Conservation (phyloP, 2,888 invertebrate genomes). For the Beris chalybata region DNA sequence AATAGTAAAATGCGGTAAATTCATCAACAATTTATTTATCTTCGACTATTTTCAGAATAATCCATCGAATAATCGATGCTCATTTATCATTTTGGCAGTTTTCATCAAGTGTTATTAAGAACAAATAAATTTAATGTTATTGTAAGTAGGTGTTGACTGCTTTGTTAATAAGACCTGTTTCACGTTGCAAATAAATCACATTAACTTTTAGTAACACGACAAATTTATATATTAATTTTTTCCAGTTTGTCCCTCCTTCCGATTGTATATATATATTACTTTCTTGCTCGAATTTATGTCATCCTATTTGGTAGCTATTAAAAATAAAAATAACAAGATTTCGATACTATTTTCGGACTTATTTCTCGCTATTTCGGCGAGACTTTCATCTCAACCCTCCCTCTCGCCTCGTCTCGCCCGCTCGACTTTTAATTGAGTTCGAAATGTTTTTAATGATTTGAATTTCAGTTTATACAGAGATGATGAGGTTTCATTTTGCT, state of each 20-base stretch:
- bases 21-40: neutral
- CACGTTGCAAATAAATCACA: too few species aligned
- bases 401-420: neutral
- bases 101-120: too few species aligned
- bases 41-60: neutral
- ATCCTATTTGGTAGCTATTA: too few species aligned
- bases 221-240: too few species aligned
- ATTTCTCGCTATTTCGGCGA: constrained; percentile 2
- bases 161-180: too few species aligned
- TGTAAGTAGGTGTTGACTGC: too few species aligned
- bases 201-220: too few species aligned
- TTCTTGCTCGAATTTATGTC: neutral
- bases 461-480: neutral
- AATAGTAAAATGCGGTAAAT: neutral
- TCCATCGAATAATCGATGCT: neutral
- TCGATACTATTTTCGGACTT: neutral
- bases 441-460: constrained; percentile 15
- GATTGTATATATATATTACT: too few species aligned
- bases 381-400: neutral
- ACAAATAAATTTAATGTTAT: too few species aligned
- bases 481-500: constrained; percentile 1
- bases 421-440: constrained; percentile 5
- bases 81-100: too few species aligned
- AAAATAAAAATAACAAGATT: too few species aligned
- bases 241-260: too few species aligned